These are phyloP conservation scores for Pristionchus fissidentatus DNA, from an alignment of 2,888 invertebrate genomes.

Conservation along the genomic window DNA sequence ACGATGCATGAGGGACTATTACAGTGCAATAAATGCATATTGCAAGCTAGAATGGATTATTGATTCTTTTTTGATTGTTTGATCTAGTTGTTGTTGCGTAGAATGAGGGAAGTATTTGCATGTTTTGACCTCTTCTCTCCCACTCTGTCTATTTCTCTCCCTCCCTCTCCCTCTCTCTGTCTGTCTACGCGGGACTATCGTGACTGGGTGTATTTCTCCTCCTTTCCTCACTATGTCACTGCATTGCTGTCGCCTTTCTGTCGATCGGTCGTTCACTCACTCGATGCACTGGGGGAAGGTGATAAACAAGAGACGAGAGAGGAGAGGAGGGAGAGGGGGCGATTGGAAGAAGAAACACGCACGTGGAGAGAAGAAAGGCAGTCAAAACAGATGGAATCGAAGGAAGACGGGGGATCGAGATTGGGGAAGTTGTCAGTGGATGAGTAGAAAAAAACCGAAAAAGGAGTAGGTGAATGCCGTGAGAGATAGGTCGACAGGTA, in stretches of 20 bases:
- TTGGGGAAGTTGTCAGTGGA: too few species aligned
- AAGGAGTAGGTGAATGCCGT: too few species aligned
- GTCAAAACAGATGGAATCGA: too few species aligned
- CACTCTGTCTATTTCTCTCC: not conserved
- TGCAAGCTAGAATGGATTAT: not conserved
- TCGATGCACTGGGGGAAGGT: not conserved
- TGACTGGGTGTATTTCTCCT: too few species aligned
- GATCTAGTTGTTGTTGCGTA: not conserved
- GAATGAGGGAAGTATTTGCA: not conserved
- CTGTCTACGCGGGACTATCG: too few species aligned
- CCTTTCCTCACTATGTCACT: too few species aligned
- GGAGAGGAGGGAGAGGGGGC: not conserved
- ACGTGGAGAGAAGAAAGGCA: too few species aligned
- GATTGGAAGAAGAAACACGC: not conserved
- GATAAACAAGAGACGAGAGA: not conserved
- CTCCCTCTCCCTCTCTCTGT: not conserved
- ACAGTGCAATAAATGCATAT: not conserved
- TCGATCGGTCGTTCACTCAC: not conserved
- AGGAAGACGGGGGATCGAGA: too few species aligned
- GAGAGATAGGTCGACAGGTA: too few species aligned
- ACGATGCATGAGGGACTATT: not conserved
- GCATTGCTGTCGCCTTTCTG: too few species aligned
- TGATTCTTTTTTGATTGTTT: not conserved
- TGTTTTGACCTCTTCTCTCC: not conserved
- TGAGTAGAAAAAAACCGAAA: too few species aligned